Evolutionary conservation across 2,888 invertebrate species (phyloP), one percentile per base, ranked within the genome.

Genomic region (Graphium colonna): DNA sequence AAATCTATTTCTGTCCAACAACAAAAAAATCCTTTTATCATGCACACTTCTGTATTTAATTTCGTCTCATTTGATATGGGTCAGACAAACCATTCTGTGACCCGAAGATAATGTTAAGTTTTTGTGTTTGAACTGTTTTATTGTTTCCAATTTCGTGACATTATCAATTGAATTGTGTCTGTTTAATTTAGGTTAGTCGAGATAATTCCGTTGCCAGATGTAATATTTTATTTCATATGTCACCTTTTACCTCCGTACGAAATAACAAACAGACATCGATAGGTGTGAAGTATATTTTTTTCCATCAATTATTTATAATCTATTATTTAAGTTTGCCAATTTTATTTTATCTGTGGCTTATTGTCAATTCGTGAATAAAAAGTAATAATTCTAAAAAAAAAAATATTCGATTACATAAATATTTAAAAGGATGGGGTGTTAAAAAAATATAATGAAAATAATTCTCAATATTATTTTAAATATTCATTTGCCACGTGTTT

Each of bases 81-180:
- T 79, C 81, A 73, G 60, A 60, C 67, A 61, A 57, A 49, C 55
- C 59, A 69, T 72, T 73, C 71, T 59, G 69, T 79, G 83, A 82
- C 82, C 83, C 64, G 59, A 15, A 67, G 84, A 85, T 82, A 77
- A 79, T 67, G 63, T 62, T 45, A 62, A 68, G 61, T 76, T 73
- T 83, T 76, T 77, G 76, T 72, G 65, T 65, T 67, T 71, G 65
- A 69, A 71, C 67, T 68, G 65, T 71, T 73, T 79, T 77, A 86
- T 85, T 87, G 84, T 85, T 79, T 79, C 70, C 69, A 75, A 68
- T 73, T 75, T 70, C 52, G 69, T 68, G 58, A 61, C 59, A 65
- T 76, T 83, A 83, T 82, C 83, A 70, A 69, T 69, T 67, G 69
- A 72, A 78, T 70, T 75, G 63, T 63, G 68, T 66, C 65, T 62